phyloP scores from a whole-genome alignment of 2,888 invertebrate genomes.

The Lypha dubia region DNA sequence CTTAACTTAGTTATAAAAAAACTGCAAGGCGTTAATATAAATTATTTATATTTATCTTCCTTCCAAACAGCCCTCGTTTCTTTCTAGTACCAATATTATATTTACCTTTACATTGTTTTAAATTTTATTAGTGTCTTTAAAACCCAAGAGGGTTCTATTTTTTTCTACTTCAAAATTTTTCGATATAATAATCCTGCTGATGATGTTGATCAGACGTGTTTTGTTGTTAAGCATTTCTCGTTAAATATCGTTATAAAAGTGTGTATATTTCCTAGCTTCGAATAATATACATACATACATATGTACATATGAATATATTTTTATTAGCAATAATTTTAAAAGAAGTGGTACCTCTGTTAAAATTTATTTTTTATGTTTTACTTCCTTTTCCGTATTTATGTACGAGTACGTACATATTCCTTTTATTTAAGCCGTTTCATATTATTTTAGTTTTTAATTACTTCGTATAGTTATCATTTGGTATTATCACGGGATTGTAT shows the following conservation, averaged over 20 bases:
- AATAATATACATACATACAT: not conserved
- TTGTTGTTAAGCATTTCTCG: constrained; percentile 34
- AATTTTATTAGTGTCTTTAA: constrained; percentile 13
- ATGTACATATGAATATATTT: no score
- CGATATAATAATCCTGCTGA: constrained; percentile 26
- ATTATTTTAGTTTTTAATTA: constrained; percentile 28
- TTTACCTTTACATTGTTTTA: constrained; percentile 21
- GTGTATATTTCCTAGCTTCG: constrained; percentile 27
- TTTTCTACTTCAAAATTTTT: not conserved
- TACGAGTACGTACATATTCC: constrained; percentile 19
- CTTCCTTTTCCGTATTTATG: constrained; percentile 73
- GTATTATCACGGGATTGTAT: constrained; percentile 42
- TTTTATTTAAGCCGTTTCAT: constrained; percentile 44
- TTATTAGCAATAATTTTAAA: constrained; percentile 23
- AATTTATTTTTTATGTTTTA: constrained; percentile 31
- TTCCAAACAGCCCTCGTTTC: constrained; percentile 13
- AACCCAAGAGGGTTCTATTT: constrained; percentile 47
- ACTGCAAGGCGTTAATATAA: no score
- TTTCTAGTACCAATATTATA: constrained; percentile 6
- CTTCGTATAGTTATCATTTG: constrained; percentile 31
- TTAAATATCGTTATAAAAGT: not conserved
- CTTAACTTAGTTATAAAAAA: no score
- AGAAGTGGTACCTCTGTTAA: constrained; percentile 15
- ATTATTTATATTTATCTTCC: no score
- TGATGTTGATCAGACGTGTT: constrained; percentile 32